A percentile compares a stretch with the other conserved stretches of the same genome.
Evolutionary conservation across 2,888 invertebrate species (phyloP).

Genomic region (Pterobdella sp.): DNA sequence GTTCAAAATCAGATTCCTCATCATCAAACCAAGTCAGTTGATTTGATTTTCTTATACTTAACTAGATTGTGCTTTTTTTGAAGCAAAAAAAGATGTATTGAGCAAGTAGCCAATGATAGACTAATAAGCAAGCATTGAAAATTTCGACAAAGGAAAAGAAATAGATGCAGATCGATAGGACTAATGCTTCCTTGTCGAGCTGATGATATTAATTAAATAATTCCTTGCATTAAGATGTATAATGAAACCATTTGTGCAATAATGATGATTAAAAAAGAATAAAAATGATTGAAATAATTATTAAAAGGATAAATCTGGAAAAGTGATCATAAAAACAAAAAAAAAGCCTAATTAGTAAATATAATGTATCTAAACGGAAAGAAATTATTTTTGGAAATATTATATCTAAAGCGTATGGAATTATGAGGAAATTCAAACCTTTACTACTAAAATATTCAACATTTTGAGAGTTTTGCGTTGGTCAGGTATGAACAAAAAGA

Average conservation of each 20-base stretch:
- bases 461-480: too few species aligned
- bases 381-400: too few species aligned
- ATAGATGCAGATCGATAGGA: neutral
- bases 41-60: neutral
- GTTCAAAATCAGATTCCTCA: neutral
- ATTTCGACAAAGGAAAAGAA: neutral
- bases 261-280: neutral
- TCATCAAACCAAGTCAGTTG: neutral
- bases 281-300: neutral
- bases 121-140: neutral
- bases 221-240: neutral
- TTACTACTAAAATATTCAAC: too few species aligned
- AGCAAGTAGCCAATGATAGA: neutral
- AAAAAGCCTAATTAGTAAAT: too few species aligned
- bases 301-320: too few species aligned
- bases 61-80: neutral
- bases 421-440: too few species aligned
- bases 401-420: too few species aligned
- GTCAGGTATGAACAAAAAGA: too few species aligned
- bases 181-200: neutral
- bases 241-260: neutral
- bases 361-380: too few species aligned
- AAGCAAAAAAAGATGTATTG: neutral
- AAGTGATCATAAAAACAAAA: too few species aligned
- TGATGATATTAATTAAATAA: neutral